These are phyloP conservation scores for Myodes glareolus DNA, from an alignment of 2,113 vertebrate genomes.

Conservation along the genomic window DNA sequence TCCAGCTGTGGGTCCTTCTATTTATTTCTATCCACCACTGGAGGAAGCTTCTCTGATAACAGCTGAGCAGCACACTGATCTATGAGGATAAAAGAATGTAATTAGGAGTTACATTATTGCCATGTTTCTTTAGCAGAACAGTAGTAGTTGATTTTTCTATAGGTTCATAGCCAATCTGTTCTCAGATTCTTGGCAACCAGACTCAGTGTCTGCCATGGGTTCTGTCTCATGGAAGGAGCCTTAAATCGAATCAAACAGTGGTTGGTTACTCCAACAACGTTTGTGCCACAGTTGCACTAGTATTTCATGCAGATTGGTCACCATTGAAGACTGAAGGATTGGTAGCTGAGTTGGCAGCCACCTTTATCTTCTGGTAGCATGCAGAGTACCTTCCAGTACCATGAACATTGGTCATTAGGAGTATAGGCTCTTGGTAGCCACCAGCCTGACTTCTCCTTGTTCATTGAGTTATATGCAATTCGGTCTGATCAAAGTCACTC, in stretches of 20 bases:
- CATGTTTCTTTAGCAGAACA: neutral
- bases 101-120: neutral
- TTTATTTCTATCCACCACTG: neutral
- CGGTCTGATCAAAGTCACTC: neutral
- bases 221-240: neutral
- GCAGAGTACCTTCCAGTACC: neutral
- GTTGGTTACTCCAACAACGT: neutral
- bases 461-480: neutral
- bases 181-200: neutral
- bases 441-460: neutral
- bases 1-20: neutral
- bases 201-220: neutral
- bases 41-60: neutral
- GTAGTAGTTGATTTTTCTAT: neutral
- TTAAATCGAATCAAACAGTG: neutral
- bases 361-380: neutral
- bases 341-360: neutral
- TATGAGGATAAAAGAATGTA: neutral
- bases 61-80: neutral
- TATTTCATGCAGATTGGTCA: neutral
- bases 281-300: neutral
- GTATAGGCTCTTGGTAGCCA: neutral
- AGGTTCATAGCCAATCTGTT: neutral
- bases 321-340: neutral
- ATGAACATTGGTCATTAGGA: neutral